A percentile compares a stretch with the other conserved stretches of the same genome.
phyloP scores from a whole-genome alignment of 37 sponge, comb jelly and placozoan genomes.

The Halisarca cf. caerulea region DNA sequence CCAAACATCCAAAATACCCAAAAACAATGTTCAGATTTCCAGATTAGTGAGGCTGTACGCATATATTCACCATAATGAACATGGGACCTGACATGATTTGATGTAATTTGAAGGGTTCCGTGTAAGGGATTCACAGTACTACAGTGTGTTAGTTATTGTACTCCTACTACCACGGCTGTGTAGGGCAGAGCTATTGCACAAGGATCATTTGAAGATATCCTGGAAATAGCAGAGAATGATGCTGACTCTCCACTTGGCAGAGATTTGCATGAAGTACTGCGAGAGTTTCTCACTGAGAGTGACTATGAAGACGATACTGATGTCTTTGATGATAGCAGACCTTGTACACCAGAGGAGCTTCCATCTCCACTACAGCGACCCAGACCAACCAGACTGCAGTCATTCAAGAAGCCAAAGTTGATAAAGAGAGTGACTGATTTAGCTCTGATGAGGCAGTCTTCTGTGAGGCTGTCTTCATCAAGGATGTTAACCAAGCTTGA shows the following conservation, averaged over 20 bases:
- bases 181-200: conserved; percentile 1
- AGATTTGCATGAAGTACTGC: not conserved
- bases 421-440: not conserved
- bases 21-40: too few species aligned
- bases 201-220: not conserved
- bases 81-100: too few species aligned
- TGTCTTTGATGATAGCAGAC: not conserved
- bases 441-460: not conserved
- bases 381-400: too few species aligned
- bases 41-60: too few species aligned
- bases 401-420: not conserved
- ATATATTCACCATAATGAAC: too few species aligned
- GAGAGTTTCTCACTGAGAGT: not conserved
- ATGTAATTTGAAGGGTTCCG: too few species aligned
- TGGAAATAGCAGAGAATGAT: not conserved
- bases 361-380: too few species aligned
- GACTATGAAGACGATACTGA: not conserved
- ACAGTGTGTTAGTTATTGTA: too few species aligned
- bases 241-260: not conserved
- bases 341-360: not conserved
- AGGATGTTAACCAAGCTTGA: not conserved
- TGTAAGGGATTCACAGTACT: too few species aligned
- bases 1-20: too few species aligned
- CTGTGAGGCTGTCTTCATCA: not conserved
- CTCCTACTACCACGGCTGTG: too few species aligned